Evolutionary conservation across 2,888 invertebrate species (phyloP), one percentile per base, ranked within the genome.

Genomic region (Drosophila robusta): DNA sequence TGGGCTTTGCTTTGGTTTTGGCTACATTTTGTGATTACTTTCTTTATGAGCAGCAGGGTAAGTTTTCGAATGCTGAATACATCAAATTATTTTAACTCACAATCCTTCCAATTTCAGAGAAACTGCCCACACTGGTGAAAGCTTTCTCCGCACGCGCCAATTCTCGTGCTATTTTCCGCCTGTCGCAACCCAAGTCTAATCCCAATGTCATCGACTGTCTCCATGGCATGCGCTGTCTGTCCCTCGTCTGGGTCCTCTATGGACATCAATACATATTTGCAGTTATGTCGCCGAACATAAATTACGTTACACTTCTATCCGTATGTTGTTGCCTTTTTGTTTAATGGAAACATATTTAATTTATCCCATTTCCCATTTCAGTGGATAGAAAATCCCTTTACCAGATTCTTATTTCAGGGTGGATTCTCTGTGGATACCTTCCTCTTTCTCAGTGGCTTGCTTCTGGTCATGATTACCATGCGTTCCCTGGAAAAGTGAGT

Each of bases 361-460:
- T 26, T 12, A 6, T 12, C n/a, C 9, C 42, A 11, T 8, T 26
- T 12, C 4, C 22, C 12, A 32, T 61, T 14, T 7, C 11, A 90
- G 90, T 90, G 90, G 90, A 8, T 70, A 2, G 61, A 68, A 18
- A 77, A 78, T 1, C 76, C 83, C 0, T 86, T 78, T 45, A 70
- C 81, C 0, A 82, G 77, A 75, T 70, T 90, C n/a, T 16, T 89
- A 4, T 56, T 90, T 75, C 57, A 93, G 87, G 93, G 90, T 77
- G 57, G 92, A 0, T 90, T 94, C 12, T 93, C 94, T 0, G 95
- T 95, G 2, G 95, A 95, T 63, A 93, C 94, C 0, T 95, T 95
- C 78, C 94, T 95, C 71, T 87, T 94, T 22, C 75, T 95, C 16
- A 94, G 94, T 76, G 95, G 95, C 4, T 82, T 95, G 9, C 90